Base-by-base conservation (phyloP, 2,797 vertebrate genomes). In the Hydrolagus colliei region DNA sequence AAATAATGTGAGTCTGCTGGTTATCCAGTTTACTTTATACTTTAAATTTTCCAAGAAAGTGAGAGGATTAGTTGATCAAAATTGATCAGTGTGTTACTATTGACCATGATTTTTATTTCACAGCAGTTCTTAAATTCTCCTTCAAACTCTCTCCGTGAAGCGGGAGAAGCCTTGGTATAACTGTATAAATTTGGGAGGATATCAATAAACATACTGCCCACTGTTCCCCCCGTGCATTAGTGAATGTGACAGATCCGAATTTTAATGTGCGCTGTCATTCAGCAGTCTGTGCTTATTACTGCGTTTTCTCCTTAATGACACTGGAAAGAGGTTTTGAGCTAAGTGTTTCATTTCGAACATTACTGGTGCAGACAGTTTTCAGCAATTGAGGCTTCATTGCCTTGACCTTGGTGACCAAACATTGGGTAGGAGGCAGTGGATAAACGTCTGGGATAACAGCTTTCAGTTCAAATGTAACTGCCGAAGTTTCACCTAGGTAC, bases 211-310 rank as follows among this genome's bases (percentile, higher is more conserved):
- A 6, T 22, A 27, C 9, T 41, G 41, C 2, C 16, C 79, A 84
- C 65, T 68, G 68, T 84, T 71, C 32, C 32, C 32, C 41, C 79
- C 20, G 79, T 35, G 32, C 32, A 71, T 84, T 84, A 41, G 32
- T 1, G 67, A 86, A 75, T 85, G 35, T 86, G 79, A 73, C 65
- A 76, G 59, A 72, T 61, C 16, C 22, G 61, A 68, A 80, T 41
- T 61, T 65, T 62, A 85, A 86, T 77, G 63, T 35, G 27, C 61
- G 87, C 86, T 86, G 73, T 85, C 79, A n/a, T 85, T 85, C 79
- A 87, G 41, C 73, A 72, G 73, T 67, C 72, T 63, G 59, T 76
- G 82, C 72, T 79, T 75, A 22, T 74, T 86, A 35, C 16, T 22
- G 52, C 62, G 41, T 61, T 72, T 77, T 71, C 18, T 74, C 22